A percentile compares a stretch with the other conserved stretches of the same genome.
These are phyloP conservation scores for Sylvietta virens DNA, from an alignment of 2,113 vertebrate genomes.

Conservation along the genomic window DNA sequence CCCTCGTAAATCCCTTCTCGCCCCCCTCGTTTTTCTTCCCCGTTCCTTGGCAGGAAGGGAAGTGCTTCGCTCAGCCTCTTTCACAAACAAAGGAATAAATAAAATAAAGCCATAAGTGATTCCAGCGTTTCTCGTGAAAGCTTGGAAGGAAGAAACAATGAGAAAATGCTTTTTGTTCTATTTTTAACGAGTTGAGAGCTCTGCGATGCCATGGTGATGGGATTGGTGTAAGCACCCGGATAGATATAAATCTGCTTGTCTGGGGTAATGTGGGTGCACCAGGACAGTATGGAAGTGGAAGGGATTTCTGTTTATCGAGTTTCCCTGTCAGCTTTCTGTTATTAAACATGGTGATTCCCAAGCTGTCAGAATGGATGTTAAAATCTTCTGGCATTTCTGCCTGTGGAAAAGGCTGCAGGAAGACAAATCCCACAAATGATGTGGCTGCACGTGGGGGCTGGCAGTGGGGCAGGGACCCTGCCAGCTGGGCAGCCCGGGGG, in stretches of 20 bases:
- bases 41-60: background rate
- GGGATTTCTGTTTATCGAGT: background rate
- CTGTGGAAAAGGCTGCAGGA: background rate
- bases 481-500: accelerated
- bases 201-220: slow-evolving; percentile 21
- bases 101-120: background rate
- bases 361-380: slow-evolving; percentile 17
- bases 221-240: background rate
- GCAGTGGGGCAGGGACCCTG: background rate
- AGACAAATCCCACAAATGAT: background rate
- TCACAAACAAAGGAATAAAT: slow-evolving; percentile 15
- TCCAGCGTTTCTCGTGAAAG: background rate
- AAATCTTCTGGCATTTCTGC: slow-evolving; percentile 18
- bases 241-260: background rate
- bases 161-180: slow-evolving; percentile 23
- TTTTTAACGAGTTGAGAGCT: slow-evolving; percentile 10
- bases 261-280: background rate
- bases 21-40: too few species aligned
- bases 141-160: background rate
- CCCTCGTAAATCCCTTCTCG: background rate
- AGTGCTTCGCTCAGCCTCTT: background rate
- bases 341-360: background rate
- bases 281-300: background rate
- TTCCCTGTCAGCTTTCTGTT: slow-evolving; percentile 3
- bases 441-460: background rate